Base-by-base conservation (phyloP, 2,113 vertebrate genomes). In the Camelus bactrianus region DNA sequence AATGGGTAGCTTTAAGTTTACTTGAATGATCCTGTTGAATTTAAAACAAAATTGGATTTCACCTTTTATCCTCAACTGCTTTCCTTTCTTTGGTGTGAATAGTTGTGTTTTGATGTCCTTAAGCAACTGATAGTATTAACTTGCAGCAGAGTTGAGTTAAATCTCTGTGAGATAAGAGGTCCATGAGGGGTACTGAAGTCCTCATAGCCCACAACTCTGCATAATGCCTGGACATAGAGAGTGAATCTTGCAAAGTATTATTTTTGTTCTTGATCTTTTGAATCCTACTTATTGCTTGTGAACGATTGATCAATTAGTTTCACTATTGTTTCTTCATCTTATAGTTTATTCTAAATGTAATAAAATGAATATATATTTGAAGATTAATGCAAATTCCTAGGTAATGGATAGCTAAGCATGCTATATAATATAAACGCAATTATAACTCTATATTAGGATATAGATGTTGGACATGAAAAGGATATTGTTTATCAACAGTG, bases 341-440 rank as follows among this genome's bases (percentile, higher is more conserved):
- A 35, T 8, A 83, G 50, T 70, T 94, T 91, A 88, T 84, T 87
- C 6, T 67, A 42, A 79, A 62, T 64, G 16, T 72, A 50, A 73
- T 65, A 81, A 52, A 88, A 77, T 81, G 26, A 75, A 56, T 32
- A 28, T 52, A 67, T 6, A 73, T 69, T 81, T 87, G 10, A 88
- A 80, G 42, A 16, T 56, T 70, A 58, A 30, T 50, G 5, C 9
- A 67, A 11, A 17, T 64, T 79, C 3, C 12, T 80, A 70, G 46
- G 32, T 42, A 77, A 72, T 17, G 3, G 20, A n/a, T 84, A 81
- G 30, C 1, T 76, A 82, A n/a, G 15, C 50, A 67, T 72, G 42
- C 20, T 89, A 20, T 32, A 46, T 72, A 35, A 70, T 65, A 56
- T 16, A 79, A 96, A 95, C 56, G 14, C 48, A 79, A 54, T 42